Conservation (phyloP, 2,113 vertebrate genomes). For the Dolichotis patagonum region DNA sequence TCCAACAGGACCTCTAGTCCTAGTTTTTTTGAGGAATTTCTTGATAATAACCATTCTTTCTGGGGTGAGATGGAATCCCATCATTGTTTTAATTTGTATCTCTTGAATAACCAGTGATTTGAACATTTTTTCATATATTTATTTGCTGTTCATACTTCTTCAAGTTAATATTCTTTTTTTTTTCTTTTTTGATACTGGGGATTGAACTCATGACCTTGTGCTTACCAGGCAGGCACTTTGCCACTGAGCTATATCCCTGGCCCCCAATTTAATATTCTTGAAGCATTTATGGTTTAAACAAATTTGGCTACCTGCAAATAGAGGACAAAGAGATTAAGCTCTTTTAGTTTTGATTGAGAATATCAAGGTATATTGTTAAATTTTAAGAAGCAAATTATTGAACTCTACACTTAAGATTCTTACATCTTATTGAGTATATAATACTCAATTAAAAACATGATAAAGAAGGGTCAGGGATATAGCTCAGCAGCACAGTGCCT, state of each 20-base stretch:
- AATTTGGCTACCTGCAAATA: constrained; percentile 39
- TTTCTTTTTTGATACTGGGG: too few relatives aligned
- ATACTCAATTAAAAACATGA: constrained; percentile 12
- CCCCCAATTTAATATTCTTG: background rate
- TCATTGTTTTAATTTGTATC: background rate
- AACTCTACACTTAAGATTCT: constrained; percentile 49
- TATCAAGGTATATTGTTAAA: constrained; percentile 50
- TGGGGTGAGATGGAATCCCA: background rate
- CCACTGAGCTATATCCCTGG: too few relatives aligned
- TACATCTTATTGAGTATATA: constrained; percentile 36
- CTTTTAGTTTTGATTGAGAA: constrained; percentile 22
- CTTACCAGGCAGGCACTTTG: too few relatives aligned
- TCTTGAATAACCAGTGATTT: background rate
- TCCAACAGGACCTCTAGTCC: background rate
- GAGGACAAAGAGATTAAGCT: constrained; percentile 64
- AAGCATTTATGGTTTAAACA: constrained; percentile 59
- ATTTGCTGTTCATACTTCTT: background rate
- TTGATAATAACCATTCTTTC: background rate
- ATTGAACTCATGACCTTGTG: too few relatives aligned
- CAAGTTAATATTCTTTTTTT: background rate
- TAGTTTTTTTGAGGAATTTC: background rate
- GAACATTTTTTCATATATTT: background rate
- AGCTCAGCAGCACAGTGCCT: too few relatives aligned
- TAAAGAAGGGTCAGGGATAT: background rate
- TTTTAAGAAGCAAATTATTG: constrained; percentile 38